Base-by-base conservation (phyloP, 2,797 vertebrate genomes). In the Rhynchotus rufescens region DNA sequence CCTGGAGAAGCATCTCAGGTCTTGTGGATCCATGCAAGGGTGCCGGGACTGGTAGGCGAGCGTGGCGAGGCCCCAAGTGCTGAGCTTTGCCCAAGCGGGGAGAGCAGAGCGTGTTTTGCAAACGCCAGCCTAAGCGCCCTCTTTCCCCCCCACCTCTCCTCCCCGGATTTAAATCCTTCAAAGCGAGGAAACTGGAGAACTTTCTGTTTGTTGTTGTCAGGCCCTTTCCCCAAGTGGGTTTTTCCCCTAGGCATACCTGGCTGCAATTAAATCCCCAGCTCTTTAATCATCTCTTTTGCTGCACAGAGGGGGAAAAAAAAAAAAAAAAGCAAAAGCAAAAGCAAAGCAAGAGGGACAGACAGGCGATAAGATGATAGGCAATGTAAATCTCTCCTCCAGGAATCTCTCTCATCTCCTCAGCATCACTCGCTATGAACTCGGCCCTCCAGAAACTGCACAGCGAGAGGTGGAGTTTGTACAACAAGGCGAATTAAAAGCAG, bases 351-450 rank as follows among this genome's bases (percentile, higher is more conserved):
- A 96, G 92, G 95, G 95, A 96, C 91, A 90, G 92, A 90, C 91
- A 72, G 78, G 93, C 93, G 96, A 96, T 96, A 94, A 96, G 90
- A 95, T 15, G 84, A 95, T 95, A 95, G 1, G 76, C 69, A 92
- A 92, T 92, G 92, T 94, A 95, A 93, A 96, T 96, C 74, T 94
- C 86, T 95, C 80, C 86, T 94, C 94, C 90, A 96, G 89, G 87
- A 96, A 96, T 96, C 90, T 94, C 93, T 95, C 91, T 95, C 92
- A 96, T 96, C 92, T 93, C 93, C 89, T 90, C 91, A 95, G 73
- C 89, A 96, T 92, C 83, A 40, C 80, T 87, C 67, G 6, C 92
- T 95, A 94, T 89, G 44, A 92, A 94, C 96, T 96, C 95, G 94
- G 90, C 93, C 91, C 89, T 96, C 91, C 92, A 92, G 92, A 95